Base-by-base conservation (phyloP, 2,113 vertebrate genomes). In the Dolichotis patagonum region DNA sequence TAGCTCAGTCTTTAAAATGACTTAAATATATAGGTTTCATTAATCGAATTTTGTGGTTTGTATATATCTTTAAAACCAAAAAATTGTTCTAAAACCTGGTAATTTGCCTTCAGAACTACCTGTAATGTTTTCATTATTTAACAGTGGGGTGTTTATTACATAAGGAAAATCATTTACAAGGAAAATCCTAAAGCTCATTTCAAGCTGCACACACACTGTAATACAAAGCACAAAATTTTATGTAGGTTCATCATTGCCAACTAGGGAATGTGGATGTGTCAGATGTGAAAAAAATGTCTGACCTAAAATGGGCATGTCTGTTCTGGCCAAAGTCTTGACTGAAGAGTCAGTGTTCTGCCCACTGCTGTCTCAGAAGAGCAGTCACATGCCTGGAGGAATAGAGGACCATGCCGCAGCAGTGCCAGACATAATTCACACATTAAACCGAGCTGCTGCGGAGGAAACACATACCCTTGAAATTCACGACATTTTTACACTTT, bases 61-160 rank as follows among this genome's bases (percentile, higher is more conserved):
- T 78, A 49, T 28, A 90, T 80, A 4, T 65, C 60, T 96, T 90
- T 69, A 94, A 94, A 96, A 41, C 46, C 95, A 92, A 85, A 93
- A 63, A 78, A 13, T 19, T 38, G 71, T 91, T 94, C 96, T 56
- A 96, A 97, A 46, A 67, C 49, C n/a, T 60, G n/a, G 5, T 9
- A 41, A 4, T 75, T 90, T 67, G 4, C 41, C 38, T 58, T 30
- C 13, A 56, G 43, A 60, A 35, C 20, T 78, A 46, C 41, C 63
- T 88, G 69, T 46, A 75, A 78, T 65, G 17, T 73, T 52, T 94
- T 89, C 85, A 49, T 83, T 69, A 87, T 78, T 94, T 71, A 85
- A 22, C 16, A n/a, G 49, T 41, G 28, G 32, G 28, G 11, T 65
- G 22, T 30, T 0, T 56, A 10, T 56, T 56, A 56, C 19, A 20